Percentiles rank a stretch among this genome's conserved stretches.
phyloP scores from a whole-genome alignment of 2,113 vertebrate species.

The Odontesthes bonariensis region DNA sequence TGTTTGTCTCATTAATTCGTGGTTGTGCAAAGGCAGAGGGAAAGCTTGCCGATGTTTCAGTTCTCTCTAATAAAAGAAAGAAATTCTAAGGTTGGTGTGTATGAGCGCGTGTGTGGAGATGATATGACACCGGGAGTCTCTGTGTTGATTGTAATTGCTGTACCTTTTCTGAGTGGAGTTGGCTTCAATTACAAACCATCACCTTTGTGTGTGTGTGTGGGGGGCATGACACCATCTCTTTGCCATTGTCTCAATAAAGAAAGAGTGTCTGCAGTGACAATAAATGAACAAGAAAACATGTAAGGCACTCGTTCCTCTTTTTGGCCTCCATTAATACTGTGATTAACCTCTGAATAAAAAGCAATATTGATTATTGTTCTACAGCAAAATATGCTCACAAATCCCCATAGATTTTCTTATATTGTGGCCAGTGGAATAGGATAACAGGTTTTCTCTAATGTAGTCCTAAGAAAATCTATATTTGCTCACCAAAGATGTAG shows the following conservation, averaged over 20 bases:
- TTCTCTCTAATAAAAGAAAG: not conserved
- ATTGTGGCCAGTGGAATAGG: not conserved
- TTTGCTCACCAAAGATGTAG: conserved; percentile 2
- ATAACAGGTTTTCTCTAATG: not conserved
- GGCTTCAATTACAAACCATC: conserved; percentile 63
- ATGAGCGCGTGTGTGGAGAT: not conserved
- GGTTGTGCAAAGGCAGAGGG: conserved; percentile 23
- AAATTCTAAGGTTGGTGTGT: not conserved
- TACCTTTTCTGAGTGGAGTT: conserved; percentile 49
- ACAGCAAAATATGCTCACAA: conserved; percentile 26
- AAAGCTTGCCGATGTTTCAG: conserved; percentile 6
- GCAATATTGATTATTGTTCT: conserved; percentile 63
- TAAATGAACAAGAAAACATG: conserved; percentile 54
- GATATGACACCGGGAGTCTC: conserved; percentile 14
- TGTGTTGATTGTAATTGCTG: conserved; percentile 70
- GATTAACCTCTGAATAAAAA: conserved; percentile 54
- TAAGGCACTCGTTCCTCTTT: conserved; percentile 16
- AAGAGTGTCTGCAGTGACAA: conserved; percentile 31
- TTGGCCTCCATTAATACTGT: conserved; percentile 42
- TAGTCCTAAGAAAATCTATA: not conserved
- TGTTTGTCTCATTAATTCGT: conserved; percentile 53
- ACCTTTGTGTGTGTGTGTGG: conserved; percentile 39
- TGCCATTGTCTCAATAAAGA: conserved; percentile 62
- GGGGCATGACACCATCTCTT: conserved; percentile 66
- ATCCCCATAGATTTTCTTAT: conserved; percentile 22